These are phyloP conservation scores for Myripristis murdjan DNA, from an alignment of 2,797 vertebrate species.

Conservation along the genomic window DNA sequence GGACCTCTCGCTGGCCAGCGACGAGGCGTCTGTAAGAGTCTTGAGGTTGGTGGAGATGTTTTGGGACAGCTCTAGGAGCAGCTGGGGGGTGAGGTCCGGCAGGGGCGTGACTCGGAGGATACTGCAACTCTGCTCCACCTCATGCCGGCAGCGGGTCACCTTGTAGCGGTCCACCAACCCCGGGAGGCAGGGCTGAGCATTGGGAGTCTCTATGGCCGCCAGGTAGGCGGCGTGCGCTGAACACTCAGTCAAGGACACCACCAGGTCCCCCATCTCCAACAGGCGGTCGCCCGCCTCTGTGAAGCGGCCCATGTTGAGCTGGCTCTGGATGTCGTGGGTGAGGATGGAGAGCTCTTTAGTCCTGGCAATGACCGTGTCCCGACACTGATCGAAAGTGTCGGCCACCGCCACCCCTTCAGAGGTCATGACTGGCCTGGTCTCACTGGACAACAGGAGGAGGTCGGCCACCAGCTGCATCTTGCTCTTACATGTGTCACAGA, in stretches of 20 bases:
- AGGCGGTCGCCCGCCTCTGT: constrained; percentile 94
- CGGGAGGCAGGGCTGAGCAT: constrained; percentile 90
- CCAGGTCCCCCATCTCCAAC: constrained; percentile 94
- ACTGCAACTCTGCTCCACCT: constrained; percentile 95
- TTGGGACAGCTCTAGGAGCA: constrained; percentile 96
- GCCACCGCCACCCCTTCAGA: constrained; percentile 89
- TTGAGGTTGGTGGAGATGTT: constrained; percentile 96
- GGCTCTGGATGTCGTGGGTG: constrained; percentile 98
- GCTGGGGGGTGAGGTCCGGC: constrained; percentile 92
- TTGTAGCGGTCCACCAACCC: constrained; percentile 98
- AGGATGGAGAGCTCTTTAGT: constrained; percentile 98
- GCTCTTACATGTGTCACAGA: constrained; percentile 95
- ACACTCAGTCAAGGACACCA: constrained; percentile 95
- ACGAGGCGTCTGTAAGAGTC: constrained; percentile 95
- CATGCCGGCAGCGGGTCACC: constrained; percentile 95
- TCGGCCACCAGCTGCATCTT: constrained; percentile 99
- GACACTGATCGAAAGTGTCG: constrained; percentile 97
- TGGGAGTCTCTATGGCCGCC: constrained; percentile 92
- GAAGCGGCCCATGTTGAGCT: constrained; percentile 98
- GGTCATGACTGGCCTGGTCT: constrained; percentile 95
- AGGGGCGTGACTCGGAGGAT: constrained; percentile 91
- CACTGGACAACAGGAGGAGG: constrained; percentile 96
- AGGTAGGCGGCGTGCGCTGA: constrained; percentile 97
- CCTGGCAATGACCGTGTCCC: constrained; percentile 96
- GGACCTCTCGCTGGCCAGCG: constrained; percentile 93